Conservation (phyloP, 2,888 invertebrate species). For the Macropis europaea region DNA sequence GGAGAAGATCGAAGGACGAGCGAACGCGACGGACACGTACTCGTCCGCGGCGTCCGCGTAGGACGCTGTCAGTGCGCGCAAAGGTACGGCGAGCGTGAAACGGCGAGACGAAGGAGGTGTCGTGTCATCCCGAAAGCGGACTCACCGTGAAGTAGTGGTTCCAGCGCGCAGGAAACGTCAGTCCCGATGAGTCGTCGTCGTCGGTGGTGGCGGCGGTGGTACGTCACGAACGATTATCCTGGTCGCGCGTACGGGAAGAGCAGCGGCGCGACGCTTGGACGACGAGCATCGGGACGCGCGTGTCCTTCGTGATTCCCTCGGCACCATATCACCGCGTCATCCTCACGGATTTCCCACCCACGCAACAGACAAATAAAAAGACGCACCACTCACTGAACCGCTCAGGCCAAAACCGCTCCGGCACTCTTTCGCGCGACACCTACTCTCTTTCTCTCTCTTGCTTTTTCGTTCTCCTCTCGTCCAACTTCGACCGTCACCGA, state of each 20-base stretch:
- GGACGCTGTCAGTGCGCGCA: too few relatives aligned
- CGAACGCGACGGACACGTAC: too few relatives aligned
- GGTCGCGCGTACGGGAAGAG: slow-evolving; percentile 17
- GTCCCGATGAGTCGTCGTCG: slow-evolving; percentile 54
- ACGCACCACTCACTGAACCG: slow-evolving; percentile 55
- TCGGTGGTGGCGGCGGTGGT: slow-evolving; percentile 44
- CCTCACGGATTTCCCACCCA: slow-evolving; percentile 47
- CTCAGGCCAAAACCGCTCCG: slow-evolving; percentile 18
- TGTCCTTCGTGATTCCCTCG: slow-evolving; percentile 54
- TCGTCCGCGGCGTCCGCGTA: too few relatives aligned
- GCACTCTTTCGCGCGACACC: slow-evolving; percentile 37
- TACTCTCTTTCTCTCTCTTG: background rate
- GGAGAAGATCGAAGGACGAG: too few relatives aligned
- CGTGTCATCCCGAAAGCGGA: slow-evolving; percentile 45
- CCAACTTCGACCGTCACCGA: slow-evolving; percentile 30
- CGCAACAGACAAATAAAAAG: slow-evolving; percentile 31
- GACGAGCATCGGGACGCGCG: slow-evolving; percentile 61
- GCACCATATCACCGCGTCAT: slow-evolving; percentile 69
- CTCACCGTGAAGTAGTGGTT: slow-evolving; percentile 77
- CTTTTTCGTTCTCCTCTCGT: background rate
- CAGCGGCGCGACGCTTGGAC: slow-evolving; percentile 39
- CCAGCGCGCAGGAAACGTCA: slow-evolving; percentile 72
- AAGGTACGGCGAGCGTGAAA: too few relatives aligned
- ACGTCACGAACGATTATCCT: slow-evolving; percentile 51
- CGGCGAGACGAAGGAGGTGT: too few relatives aligned